These are phyloP conservation scores for Drosophila neoperkinsi DNA, from an alignment of 2,888 invertebrate genomes.

Conservation along the genomic window DNA sequence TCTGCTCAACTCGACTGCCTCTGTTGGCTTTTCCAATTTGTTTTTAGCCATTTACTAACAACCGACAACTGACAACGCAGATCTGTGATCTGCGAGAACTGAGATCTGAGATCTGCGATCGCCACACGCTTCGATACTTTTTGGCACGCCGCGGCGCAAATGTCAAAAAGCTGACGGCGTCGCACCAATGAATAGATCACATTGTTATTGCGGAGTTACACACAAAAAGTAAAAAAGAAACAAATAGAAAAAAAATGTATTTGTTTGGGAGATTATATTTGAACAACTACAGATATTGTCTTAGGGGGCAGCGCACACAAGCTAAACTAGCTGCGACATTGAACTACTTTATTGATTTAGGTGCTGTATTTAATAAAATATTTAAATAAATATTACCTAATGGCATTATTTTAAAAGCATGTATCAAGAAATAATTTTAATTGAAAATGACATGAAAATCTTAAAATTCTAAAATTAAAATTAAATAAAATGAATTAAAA, in stretches of 20 bases:
- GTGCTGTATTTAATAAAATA: not conserved
- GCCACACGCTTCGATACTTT: conserved; percentile 76
- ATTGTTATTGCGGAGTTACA: conserved; percentile 43
- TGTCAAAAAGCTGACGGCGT: conserved; percentile 56
- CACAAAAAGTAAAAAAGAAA: not conserved
- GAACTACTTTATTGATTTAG: conserved; percentile 29
- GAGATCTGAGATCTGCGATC: conserved; percentile 38
- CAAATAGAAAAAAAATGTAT: not conserved
- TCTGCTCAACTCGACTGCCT: conserved; percentile 39
- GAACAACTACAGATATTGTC: conserved; percentile 47
- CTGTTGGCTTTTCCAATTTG: conserved; percentile 75
- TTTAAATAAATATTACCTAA: not conserved
- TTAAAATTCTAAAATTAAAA: not conserved
- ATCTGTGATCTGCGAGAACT: conserved; percentile 34
- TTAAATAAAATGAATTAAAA: too few relatives aligned
- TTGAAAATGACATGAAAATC: not conserved
- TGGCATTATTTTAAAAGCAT: not conserved
- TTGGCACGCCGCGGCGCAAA: conserved; percentile 71
- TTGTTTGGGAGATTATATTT: conserved; percentile 16
- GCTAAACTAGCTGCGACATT: conserved; percentile 22
- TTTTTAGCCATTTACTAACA: conserved; percentile 47
- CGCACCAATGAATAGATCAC: conserved; percentile 64
- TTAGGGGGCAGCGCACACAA: conserved; percentile 16
- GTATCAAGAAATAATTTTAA: not conserved
- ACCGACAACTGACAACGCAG: conserved; percentile 29